A percentile compares a stretch with the other conserved stretches of the same genome.
phyloP scores from a whole-genome alignment of 30 jellyfish, hydroid and myxozoan genomes.

The Cassiopea xamachana region DNA sequence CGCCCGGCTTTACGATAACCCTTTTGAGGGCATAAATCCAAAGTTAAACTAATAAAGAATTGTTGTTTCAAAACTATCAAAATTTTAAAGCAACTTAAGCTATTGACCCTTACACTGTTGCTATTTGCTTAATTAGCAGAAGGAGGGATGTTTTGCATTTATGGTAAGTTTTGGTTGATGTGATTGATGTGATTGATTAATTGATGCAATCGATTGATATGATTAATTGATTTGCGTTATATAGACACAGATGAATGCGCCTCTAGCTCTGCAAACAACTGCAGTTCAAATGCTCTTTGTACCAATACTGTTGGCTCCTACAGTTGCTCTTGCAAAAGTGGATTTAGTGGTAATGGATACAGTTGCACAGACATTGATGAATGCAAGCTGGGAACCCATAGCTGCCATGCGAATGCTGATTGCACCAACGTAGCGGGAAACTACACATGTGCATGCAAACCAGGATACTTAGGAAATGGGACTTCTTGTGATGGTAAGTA shows the following conservation, averaged over 20 bases:
- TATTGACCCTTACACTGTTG: too few species aligned
- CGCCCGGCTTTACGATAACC: too few species aligned
- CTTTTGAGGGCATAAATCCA: too few species aligned
- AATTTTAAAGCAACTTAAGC: neutral
- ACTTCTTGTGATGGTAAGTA: conserved; percentile 25
- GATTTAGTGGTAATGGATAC: conserved; percentile 41
- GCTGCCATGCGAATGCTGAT: conserved; percentile 42
- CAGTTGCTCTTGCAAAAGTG: conserved; percentile 53
- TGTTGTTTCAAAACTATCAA: too few species aligned
- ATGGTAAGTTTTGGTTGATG: too few species aligned
- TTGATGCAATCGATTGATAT: too few species aligned
- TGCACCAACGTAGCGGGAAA: conserved; percentile 23
- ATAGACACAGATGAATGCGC: conserved; percentile 52
- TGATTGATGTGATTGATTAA: too few species aligned
- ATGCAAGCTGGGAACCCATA: conserved; percentile 11
- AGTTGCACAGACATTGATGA: conserved; percentile 27
- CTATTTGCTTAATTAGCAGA: too few species aligned
- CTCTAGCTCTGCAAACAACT: conserved; percentile 32
- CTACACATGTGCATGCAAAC: conserved; percentile 29
- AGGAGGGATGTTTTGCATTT: too few species aligned
- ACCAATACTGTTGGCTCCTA: conserved; percentile 58
- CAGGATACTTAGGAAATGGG: conserved; percentile 52
- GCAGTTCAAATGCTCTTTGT: conserved; percentile 45
- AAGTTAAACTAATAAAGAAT: too few species aligned
- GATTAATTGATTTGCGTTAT: neutral